These are phyloP conservation scores for Ostrea edulis DNA, from an alignment of 1,140 invertebrate genomes.

Conservation along the genomic window DNA sequence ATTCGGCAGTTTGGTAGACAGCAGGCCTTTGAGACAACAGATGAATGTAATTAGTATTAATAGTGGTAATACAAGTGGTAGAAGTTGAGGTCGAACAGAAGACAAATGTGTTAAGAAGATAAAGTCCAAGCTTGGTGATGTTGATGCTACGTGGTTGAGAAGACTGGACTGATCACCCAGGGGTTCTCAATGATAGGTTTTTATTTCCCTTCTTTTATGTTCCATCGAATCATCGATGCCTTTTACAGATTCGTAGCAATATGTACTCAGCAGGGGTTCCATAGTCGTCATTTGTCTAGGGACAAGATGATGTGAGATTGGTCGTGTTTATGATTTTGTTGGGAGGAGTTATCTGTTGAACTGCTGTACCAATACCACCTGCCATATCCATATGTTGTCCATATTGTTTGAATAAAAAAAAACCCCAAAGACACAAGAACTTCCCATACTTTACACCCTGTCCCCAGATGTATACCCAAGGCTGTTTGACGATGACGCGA, in stretches of 20 bases:
- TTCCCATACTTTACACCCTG: no score
- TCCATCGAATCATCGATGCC: background rate
- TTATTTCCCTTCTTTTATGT: no score
- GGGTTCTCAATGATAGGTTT: no score
- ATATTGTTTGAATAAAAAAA: no score
- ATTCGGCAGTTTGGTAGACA: no score
- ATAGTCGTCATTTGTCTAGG: background rate
- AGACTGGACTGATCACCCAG: no score
- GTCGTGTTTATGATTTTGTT: background rate
- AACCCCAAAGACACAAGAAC: no score
- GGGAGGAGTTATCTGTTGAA: background rate
- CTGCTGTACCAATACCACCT: background rate
- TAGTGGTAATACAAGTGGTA: constrained; percentile 47
- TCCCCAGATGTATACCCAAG: background rate
- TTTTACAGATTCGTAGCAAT: constrained; percentile 30
- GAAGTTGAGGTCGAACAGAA: background rate
- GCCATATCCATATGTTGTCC: background rate
- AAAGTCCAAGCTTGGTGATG: no score
- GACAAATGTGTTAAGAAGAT: constrained; percentile 24
- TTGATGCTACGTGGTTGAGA: no score
- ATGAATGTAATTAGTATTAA: constrained; percentile 47
- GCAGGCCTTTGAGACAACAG: no score
- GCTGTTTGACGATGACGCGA: no score
- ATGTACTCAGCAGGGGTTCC: no score
- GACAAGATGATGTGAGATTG: background rate